A percentile compares a stretch with the other conserved stretches of the same genome.
Conservation (phyloP, 1,140 invertebrate genomes). For the Diorhabda elongata region DNA sequence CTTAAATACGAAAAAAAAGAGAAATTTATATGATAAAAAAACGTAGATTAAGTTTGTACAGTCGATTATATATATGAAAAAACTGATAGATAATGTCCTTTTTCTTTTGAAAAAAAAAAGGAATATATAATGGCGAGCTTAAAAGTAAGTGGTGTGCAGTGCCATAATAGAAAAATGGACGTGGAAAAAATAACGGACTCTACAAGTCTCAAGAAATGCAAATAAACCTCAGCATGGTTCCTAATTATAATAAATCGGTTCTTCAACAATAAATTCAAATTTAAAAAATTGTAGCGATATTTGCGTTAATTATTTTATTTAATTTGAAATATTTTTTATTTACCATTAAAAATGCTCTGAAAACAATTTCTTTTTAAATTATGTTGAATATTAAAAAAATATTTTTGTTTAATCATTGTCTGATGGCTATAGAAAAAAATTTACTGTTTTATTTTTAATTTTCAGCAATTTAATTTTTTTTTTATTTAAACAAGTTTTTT, state of each 20-base stretch:
- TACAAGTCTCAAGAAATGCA: slow-evolving; percentile 41
- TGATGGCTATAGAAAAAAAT: too few species aligned
- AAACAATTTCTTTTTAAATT: too few species aligned
- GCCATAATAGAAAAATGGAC: slow-evolving; percentile 33
- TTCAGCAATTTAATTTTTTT: too few species aligned
- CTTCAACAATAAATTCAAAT: slow-evolving; percentile 41
- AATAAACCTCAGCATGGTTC: slow-evolving; percentile 46
- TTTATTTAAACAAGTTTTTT: too few species aligned
- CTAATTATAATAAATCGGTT: slow-evolving; percentile 43
- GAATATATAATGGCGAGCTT: slow-evolving; percentile 38
- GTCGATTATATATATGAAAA: slow-evolving; percentile 30
- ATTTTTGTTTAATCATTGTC: too few species aligned
- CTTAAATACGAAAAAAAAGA: slow-evolving; percentile 28
- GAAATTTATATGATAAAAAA: slow-evolving; percentile 15
- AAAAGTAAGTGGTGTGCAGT: slow-evolving; percentile 33
- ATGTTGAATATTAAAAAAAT: too few species aligned
- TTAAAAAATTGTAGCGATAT: background rate
- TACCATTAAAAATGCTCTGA: too few species aligned
- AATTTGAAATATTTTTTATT: too few species aligned
- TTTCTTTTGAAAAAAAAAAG: slow-evolving; percentile 20
- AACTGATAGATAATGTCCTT: background rate
- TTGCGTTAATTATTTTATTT: background rate
- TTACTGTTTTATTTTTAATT: too few species aligned
- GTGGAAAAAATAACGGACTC: slow-evolving; percentile 30
- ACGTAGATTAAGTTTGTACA: slow-evolving; percentile 34